A percentile compares a stretch with the other conserved stretches of the same genome.
Evolutionary conservation across 2,888 invertebrate species (phyloP).

Genomic region (Agriopis marginaria): DNA sequence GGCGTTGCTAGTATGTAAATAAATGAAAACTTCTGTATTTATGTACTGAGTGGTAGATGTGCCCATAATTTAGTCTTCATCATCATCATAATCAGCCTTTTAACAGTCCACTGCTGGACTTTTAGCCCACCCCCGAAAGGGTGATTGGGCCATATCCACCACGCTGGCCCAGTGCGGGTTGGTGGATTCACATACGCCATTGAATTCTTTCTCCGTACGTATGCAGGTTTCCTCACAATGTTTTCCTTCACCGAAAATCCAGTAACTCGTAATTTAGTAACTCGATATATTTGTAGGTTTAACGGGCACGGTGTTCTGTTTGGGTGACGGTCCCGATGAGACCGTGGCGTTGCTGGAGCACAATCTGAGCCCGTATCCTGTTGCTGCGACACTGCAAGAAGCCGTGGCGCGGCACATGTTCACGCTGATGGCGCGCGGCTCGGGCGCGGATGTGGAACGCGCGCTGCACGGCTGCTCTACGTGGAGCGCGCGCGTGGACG

Average conservation of each 20-base stretch:
- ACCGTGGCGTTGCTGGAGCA: slow-evolving; percentile 51
- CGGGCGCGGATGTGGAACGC: slow-evolving; percentile 39
- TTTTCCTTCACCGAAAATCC: too few species aligned
- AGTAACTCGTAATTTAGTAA: neutral
- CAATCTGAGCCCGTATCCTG: slow-evolving; percentile 48
- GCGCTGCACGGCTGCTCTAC: slow-evolving; percentile 36
- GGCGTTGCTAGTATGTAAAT: too few species aligned
- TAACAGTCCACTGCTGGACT: too few species aligned
- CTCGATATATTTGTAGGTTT: slow-evolving; percentile 48
- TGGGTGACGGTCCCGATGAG: slow-evolving; percentile 63
- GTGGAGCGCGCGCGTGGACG: slow-evolving; percentile 55
- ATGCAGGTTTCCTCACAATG: too few species aligned
- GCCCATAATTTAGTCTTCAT: too few species aligned
- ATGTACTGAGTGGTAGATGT: neutral
- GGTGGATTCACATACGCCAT: too few species aligned
- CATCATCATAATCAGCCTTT: too few species aligned
- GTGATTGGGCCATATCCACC: too few species aligned
- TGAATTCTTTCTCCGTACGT: too few species aligned
- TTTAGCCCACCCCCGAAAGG: too few species aligned
- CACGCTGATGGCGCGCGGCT: slow-evolving; percentile 51
- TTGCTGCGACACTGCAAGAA: slow-evolving; percentile 58
- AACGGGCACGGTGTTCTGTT: slow-evolving; percentile 65
- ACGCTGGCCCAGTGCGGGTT: too few species aligned
- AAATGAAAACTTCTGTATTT: neutral
- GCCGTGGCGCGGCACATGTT: slow-evolving; percentile 63